Conservation (phyloP, 2,888 invertebrate genomes). For the Drosophila greeni region DNA sequence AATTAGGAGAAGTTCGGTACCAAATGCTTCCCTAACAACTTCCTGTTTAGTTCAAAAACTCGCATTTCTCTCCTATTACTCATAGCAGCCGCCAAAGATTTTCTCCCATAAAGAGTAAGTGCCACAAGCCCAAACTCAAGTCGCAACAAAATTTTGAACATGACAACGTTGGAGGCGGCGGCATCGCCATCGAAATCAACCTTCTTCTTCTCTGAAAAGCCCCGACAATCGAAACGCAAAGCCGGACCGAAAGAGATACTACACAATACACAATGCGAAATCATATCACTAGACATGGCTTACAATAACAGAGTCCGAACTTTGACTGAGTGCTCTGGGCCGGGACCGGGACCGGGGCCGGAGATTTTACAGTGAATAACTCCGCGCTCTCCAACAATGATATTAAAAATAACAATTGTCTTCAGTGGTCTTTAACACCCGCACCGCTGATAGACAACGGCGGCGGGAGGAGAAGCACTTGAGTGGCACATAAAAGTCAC, state of each 20-base stretch:
- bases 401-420: conserved; percentile 73
- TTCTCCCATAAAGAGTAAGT: conserved; percentile 4
- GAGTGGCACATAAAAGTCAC: conserved; percentile 71
- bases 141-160: conserved; percentile 14
- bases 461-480: conserved; percentile 48
- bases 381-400: conserved; percentile 59
- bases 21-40: neutral
- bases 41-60: neutral
- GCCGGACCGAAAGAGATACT: conserved; percentile 36
- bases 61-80: conserved; percentile 20
- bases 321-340: conserved; percentile 63
- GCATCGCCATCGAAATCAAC: conserved; percentile 12
- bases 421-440: conserved; percentile 75
- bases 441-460: conserved; percentile 72
- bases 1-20: no score
- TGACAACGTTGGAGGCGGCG: conserved; percentile 60
- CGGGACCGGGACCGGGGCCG: conserved; percentile 24
- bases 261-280: conserved; percentile 68
- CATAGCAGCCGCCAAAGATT: conserved; percentile 11
- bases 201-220: conserved; percentile 38
- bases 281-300: conserved; percentile 75
- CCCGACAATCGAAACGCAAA: conserved; percentile 37
- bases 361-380: conserved; percentile 43
- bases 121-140: conserved; percentile 12
- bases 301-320: conserved; percentile 70